Conservation (phyloP, 2,888 invertebrate genomes). For the Sinelater perroti region DNA sequence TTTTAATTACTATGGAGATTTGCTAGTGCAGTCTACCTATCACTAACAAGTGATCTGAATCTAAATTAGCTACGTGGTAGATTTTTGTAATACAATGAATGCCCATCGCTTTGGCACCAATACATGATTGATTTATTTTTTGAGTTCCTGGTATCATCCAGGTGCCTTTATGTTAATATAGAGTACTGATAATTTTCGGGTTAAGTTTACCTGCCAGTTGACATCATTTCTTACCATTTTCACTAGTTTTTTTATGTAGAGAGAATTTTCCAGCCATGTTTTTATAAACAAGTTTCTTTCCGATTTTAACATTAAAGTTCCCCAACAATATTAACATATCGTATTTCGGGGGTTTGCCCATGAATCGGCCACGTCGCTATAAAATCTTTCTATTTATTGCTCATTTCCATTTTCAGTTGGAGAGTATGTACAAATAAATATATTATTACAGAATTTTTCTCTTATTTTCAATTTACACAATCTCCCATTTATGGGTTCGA, state of each 20-base stretch:
- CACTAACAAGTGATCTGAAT: neutral
- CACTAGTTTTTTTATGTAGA: neutral
- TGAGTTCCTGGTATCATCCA: conserved; percentile 1
- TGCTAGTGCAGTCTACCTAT: neutral
- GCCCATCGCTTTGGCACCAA: neutral
- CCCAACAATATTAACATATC: neutral
- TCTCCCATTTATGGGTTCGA: neutral
- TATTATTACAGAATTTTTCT: neutral
- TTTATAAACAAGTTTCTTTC: neutral
- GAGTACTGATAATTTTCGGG: neutral
- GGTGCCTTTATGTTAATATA: neutral
- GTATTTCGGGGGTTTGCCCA: neutral
- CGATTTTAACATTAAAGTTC: neutral
- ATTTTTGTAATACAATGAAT: neutral
- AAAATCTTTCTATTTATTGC: neutral
- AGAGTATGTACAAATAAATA: neutral
- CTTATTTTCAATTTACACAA: conserved; percentile 2
- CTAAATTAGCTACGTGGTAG: neutral
- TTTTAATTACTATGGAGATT: neutral
- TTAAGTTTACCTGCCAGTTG: neutral
- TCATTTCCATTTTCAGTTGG: neutral
- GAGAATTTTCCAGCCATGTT: neutral
- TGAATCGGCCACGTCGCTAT: neutral
- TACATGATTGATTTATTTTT: neutral
- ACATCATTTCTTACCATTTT: neutral